A percentile compares a stretch with the other conserved stretches of the same genome.
phyloP scores from a whole-genome alignment of 1,140 invertebrate species.

The Bradynema listronoti region DNA sequence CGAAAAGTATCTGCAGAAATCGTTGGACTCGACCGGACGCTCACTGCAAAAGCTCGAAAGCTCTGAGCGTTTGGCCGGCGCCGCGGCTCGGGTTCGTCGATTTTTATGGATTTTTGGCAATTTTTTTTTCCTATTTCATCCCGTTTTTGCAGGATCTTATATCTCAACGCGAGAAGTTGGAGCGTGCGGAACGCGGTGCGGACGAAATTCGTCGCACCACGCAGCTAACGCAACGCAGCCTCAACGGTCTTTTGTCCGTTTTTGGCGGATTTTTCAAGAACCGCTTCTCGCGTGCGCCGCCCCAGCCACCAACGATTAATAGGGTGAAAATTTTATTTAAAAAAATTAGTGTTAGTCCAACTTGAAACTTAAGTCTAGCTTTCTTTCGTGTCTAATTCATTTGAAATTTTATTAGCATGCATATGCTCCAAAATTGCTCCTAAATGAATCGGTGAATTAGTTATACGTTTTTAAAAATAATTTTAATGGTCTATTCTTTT shows the following conservation, averaged over 20 bases:
- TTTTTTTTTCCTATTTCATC: conserved; percentile 12
- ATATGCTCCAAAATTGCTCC: too few relatives aligned
- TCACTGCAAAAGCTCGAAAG: conserved; percentile 54
- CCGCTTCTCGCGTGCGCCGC: conserved; percentile 45
- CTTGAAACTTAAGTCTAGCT: too few relatives aligned
- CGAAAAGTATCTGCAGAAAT: conserved; percentile 49
- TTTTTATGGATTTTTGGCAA: background rate
- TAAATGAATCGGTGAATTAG: too few relatives aligned
- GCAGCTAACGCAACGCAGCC: conserved; percentile 80
- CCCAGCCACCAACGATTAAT: too few relatives aligned
- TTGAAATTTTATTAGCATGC: too few relatives aligned
- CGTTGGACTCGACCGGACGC: conserved; percentile 49
- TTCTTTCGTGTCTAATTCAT: too few relatives aligned
- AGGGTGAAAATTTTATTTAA: too few relatives aligned
- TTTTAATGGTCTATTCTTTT: too few relatives aligned
- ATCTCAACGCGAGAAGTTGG: conserved; percentile 79
- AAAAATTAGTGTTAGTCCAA: too few relatives aligned
- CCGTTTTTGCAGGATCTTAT: conserved; percentile 68
- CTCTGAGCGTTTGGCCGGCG: conserved; percentile 47
- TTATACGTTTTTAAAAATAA: too few relatives aligned
- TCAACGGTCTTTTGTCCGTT: conserved; percentile 76
- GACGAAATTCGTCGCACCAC: conserved; percentile 83
- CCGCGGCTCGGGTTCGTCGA: conserved; percentile 39
- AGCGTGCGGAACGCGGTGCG: conserved; percentile 77
- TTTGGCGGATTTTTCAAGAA: conserved; percentile 58